Conservation (phyloP, 2,888 invertebrate genomes). For the Xanthorhoe spadicearia region DNA sequence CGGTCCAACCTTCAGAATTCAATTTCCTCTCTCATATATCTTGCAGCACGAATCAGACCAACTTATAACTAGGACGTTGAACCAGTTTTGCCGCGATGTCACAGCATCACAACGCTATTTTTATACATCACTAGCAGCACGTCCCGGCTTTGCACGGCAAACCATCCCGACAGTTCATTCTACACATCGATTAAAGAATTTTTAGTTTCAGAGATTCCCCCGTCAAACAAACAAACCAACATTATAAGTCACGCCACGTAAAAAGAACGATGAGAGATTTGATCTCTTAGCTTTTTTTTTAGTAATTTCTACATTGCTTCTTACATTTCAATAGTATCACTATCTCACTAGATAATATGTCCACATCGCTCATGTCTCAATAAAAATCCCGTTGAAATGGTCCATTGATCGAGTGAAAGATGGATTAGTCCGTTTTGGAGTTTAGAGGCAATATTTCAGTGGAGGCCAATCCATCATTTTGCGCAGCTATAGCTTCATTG, state of each 20-base stretch:
- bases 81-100: neutral
- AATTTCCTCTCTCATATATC: conserved; percentile 46
- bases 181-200: too few relatives aligned
- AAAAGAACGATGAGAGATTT: too few relatives aligned
- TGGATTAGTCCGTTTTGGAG: conserved; percentile 55
- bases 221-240: too few relatives aligned
- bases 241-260: too few relatives aligned
- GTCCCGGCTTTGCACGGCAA: too few relatives aligned
- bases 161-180: too few relatives aligned
- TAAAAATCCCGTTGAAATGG: conserved; percentile 35
- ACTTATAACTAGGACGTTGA: conserved; percentile 34
- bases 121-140: too few relatives aligned
- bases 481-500: conserved; percentile 37
- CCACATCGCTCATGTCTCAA: conserved; percentile 28
- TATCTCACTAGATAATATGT: conserved; percentile 17
- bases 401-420: conserved; percentile 45
- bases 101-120: neutral
- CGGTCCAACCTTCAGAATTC: conserved; percentile 38
- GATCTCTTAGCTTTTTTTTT: too few relatives aligned
- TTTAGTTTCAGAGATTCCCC: too few relatives aligned
- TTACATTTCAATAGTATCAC: neutral
- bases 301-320: neutral
- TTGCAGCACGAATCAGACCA: conserved; percentile 36
- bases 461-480: conserved; percentile 52
- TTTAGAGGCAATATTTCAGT: conserved; percentile 51